These are phyloP conservation scores for Aurelia coerulea DNA, from an alignment of 30 jellyfish, hydroid and myxozoan species.

Conservation along the genomic window DNA sequence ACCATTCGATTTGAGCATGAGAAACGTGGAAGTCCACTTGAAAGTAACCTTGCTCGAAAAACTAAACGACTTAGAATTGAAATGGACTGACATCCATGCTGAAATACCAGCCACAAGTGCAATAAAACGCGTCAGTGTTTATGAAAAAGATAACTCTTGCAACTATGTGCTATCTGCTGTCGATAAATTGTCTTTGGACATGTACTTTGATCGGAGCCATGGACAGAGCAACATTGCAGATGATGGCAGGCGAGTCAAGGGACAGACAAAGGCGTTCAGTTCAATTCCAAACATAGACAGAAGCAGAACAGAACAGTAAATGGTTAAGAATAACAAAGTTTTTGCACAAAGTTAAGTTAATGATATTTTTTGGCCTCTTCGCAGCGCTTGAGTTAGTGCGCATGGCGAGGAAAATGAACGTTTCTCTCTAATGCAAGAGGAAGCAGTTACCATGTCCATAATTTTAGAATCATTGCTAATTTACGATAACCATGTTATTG, in stretches of 20 bases:
- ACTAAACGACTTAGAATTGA: constrained; percentile 16
- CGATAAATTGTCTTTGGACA: constrained; percentile 43
- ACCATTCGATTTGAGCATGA: constrained; percentile 21
- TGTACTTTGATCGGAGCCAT: constrained; percentile 22
- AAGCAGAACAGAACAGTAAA: neutral
- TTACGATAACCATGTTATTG: too few relatives aligned
- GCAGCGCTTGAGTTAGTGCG: too few relatives aligned
- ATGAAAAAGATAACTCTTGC: constrained; percentile 27
- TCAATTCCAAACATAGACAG: neutral
- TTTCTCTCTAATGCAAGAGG: too few relatives aligned
- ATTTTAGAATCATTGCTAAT: too few relatives aligned
- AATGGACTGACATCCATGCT: constrained; percentile 17
- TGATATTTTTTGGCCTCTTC: too few relatives aligned
- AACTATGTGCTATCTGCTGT: constrained; percentile 31
- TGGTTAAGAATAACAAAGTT: too few relatives aligned
- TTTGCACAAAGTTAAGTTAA: too few relatives aligned
- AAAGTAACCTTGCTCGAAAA: constrained; percentile 34
- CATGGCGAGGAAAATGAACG: too few relatives aligned
- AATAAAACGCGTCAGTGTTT: constrained; percentile 22
- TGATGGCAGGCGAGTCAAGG: constrained; percentile 42
- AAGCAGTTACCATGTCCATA: too few relatives aligned
- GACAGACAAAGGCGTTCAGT: constrained; percentile 41
- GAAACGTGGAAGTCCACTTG: constrained; percentile 34
- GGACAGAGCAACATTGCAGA: constrained; percentile 36
- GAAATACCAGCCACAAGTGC: constrained; percentile 36